These are phyloP conservation scores for Nemapogon koenigi DNA, from an alignment of 2,888 invertebrate species.

Conservation along the genomic window DNA sequence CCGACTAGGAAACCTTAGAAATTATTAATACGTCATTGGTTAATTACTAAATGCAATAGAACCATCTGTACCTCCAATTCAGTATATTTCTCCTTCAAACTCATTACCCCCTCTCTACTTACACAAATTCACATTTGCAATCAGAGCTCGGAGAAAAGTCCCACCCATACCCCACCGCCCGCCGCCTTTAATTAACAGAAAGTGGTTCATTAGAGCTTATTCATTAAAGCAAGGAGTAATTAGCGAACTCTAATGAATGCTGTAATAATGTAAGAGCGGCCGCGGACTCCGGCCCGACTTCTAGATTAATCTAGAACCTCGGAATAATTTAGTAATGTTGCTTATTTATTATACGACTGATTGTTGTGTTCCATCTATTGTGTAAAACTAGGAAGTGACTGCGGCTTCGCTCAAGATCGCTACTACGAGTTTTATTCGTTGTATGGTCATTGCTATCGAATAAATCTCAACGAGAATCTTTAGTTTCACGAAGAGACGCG, in stretches of 20 bases:
- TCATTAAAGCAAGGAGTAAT: conserved; percentile 90
- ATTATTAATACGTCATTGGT: too few species aligned
- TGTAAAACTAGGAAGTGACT: too few species aligned
- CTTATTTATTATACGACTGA: conserved; percentile 54
- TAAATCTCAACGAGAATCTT: background rate
- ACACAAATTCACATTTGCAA: conserved; percentile 67
- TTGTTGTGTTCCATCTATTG: too few species aligned
- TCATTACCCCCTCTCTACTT: conserved; percentile 64
- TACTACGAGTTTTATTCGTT: background rate
- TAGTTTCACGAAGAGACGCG: background rate
- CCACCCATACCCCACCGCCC: conserved; percentile 27
- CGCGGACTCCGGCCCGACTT: conserved; percentile 58
- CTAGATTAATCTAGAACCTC: conserved; percentile 61
- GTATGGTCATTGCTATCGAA: background rate
- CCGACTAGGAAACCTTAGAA: too few species aligned
- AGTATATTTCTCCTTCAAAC: too few species aligned
- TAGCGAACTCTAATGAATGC: conserved; percentile 87
- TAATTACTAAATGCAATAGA: too few species aligned
- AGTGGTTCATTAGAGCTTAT: conserved; percentile 91
- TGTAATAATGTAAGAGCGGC: conserved; percentile 76
- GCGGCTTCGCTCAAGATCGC: background rate
- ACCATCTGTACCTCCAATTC: too few species aligned
- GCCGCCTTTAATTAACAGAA: conserved; percentile 88
- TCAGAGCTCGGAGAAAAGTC: conserved; percentile 62
- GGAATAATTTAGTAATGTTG: conserved; percentile 58